phyloP scores from a whole-genome alignment of 2,797 vertebrate species.

The Caiman crocodilus region DNA sequence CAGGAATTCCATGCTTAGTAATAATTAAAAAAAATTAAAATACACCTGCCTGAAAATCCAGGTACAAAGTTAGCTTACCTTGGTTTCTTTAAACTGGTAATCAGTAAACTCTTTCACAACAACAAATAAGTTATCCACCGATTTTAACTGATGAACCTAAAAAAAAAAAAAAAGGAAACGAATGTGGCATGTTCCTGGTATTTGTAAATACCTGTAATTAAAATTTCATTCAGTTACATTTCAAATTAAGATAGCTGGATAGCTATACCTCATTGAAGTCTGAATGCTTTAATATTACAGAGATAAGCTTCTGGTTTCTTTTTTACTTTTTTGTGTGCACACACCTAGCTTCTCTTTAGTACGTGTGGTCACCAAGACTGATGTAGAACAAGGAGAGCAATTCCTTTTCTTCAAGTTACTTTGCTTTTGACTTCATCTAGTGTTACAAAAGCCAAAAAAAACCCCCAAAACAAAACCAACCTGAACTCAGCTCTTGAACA shows the following conservation, averaged over 20 bases:
- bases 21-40: not conserved
- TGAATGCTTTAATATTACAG: not conserved
- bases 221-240: accelerated
- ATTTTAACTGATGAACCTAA: constrained; percentile 92
- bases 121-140: constrained; percentile 97
- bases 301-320: not conserved
- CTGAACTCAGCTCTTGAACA: accelerated
- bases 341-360: too few species aligned
- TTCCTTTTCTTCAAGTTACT: too few species aligned
- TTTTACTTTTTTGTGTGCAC: accelerated
- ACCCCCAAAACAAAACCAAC: accelerated
- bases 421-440: accelerated
- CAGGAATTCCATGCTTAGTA: not conserved
- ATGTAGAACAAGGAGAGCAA: too few species aligned
- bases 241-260: too few species aligned
- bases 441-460: accelerated
- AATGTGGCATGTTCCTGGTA: accelerated
- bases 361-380: too few species aligned
- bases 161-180: not conserved
- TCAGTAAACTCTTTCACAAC: constrained; percentile 91
- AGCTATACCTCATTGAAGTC: not conserved
- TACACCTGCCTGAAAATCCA: accelerated
- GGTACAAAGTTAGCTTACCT: constrained; percentile 81
- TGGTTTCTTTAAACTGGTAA: constrained; percentile 91
- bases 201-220: accelerated